Evolutionary conservation across 2,113 vertebrate species (phyloP).

Genomic region (Python bivittatus): DNA sequence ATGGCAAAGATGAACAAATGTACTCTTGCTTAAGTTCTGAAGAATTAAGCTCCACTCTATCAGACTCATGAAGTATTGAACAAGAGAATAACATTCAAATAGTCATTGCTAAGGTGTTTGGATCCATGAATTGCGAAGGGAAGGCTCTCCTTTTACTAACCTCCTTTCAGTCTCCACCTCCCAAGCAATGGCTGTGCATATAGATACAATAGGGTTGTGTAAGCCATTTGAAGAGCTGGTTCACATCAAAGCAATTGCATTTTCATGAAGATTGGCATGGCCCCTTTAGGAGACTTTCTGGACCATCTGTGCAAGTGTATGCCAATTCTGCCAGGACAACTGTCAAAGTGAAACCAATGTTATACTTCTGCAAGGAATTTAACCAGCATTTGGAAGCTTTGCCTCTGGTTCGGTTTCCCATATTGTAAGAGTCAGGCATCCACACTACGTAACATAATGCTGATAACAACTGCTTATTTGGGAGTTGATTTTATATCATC

Average conservation of each 20-base stretch:
- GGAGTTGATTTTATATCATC: neutral
- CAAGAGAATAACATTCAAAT: neutral
- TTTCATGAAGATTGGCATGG: neutral
- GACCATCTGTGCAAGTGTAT: neutral
- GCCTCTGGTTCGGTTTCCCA: neutral
- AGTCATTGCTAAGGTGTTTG: neutral
- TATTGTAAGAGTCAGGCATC: neutral
- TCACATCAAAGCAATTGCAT: neutral
- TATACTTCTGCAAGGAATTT: neutral
- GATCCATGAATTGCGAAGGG: neutral
- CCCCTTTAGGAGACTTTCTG: neutral
- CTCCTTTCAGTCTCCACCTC: neutral
- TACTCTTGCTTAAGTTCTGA: neutral
- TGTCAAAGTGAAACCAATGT: neutral
- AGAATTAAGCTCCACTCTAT: neutral
- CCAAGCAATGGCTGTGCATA: neutral
- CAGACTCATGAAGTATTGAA: neutral
- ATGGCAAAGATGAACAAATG: constrained; percentile 13
- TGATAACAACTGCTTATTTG: neutral
- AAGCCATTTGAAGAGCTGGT: neutral
- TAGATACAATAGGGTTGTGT: neutral
- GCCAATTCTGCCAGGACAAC: neutral
- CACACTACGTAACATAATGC: neutral
- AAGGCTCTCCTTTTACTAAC: neutral
- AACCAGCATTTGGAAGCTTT: neutral